phyloP scores from a whole-genome alignment of 1,140 invertebrate genomes.

The Harlomillsia oculata region DNA sequence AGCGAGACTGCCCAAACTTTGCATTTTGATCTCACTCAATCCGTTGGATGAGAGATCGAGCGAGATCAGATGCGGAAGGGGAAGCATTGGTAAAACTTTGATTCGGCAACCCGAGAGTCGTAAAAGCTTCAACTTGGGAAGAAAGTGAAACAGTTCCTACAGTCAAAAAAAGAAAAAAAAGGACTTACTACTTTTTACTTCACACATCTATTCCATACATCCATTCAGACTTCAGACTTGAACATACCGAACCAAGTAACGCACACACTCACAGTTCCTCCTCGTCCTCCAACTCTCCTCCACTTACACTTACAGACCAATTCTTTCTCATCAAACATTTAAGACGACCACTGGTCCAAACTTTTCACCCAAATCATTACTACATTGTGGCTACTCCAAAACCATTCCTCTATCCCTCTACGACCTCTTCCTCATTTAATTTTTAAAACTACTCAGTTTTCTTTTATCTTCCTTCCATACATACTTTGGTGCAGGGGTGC shows the following conservation, averaged over 20 bases:
- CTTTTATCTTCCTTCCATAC: too few relatives aligned
- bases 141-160: conserved; percentile 70
- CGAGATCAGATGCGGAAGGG: conserved; percentile 55
- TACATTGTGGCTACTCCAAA: too few relatives aligned
- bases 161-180: conserved; percentile 11
- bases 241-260: neutral
- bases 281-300: too few relatives aligned
- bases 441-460: too few relatives aligned
- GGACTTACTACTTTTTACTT: neutral
- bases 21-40: conserved; percentile 25
- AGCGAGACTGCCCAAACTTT: conserved; percentile 25
- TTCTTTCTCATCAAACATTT: conserved; percentile 15
- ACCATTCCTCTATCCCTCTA: too few relatives aligned
- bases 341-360: neutral
- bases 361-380: too few relatives aligned
- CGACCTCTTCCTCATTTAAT: too few relatives aligned
- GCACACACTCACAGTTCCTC: conserved; percentile 1
- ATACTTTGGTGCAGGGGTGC: too few relatives aligned
- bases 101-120: conserved; percentile 64
- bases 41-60: conserved; percentile 31
- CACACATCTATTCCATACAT: neutral
- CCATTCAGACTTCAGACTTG: neutral
- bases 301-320: conserved; percentile 7
- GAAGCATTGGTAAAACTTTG: conserved; percentile 58
- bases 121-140: conserved; percentile 64